phyloP scores from a whole-genome alignment of 1,140 invertebrate genomes.

The Lepidotrigona ventralis region DNA sequence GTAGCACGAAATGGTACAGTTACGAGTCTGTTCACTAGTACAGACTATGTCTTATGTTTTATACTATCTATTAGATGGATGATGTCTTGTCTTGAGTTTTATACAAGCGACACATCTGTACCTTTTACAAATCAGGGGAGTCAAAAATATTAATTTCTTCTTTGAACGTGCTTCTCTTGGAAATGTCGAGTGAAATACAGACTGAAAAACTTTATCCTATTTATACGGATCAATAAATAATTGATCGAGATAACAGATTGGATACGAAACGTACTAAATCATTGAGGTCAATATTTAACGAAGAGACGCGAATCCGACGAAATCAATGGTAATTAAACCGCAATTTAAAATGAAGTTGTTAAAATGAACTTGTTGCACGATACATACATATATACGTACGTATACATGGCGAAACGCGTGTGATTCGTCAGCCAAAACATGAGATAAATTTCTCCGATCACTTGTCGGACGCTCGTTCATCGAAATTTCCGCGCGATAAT shows the following conservation, averaged over 20 bases:
- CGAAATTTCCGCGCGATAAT: too few species aligned
- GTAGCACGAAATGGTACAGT: too few species aligned
- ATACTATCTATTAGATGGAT: too few species aligned
- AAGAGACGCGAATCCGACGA: not conserved
- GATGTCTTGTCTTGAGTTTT: too few species aligned
- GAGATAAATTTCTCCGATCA: not conserved
- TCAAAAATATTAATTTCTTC: not conserved
- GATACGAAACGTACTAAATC: not conserved
- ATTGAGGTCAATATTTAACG: conserved; percentile 4
- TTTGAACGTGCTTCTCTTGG: not conserved
- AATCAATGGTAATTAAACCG: not conserved
- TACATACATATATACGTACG: not conserved
- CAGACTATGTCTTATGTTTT: too few species aligned
- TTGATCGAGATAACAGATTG: not conserved
- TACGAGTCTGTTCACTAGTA: too few species aligned
- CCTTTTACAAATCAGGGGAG: too few species aligned
- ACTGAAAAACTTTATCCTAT: not conserved
- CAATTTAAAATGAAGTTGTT: not conserved
- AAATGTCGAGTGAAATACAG: not conserved
- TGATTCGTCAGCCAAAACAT: not conserved
- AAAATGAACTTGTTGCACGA: conserved; percentile 1
- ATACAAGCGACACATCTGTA: not conserved
- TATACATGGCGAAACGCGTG: not conserved
- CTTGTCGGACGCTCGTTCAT: too few species aligned
- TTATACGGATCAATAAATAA: not conserved